These are phyloP conservation scores for Scaptomyza cyrtandrae DNA, from an alignment of 2,888 invertebrate genomes.

Conservation along the genomic window DNA sequence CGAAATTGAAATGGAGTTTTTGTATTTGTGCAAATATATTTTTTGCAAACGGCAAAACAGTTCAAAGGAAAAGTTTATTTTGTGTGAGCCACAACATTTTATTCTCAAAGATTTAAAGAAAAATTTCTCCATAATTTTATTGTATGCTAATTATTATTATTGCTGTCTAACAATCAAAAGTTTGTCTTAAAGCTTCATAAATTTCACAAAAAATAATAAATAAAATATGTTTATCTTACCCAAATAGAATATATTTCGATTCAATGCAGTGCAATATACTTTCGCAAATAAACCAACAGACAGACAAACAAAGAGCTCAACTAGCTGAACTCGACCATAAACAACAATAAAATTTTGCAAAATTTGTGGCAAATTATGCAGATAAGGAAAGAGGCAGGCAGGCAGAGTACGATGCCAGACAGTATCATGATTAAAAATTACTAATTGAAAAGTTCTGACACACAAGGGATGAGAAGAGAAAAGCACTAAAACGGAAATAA, in stretches of 20 bases:
- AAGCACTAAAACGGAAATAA: not conserved
- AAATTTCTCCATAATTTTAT: too few relatives aligned
- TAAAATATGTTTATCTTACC: constrained; percentile 50
- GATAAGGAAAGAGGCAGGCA: not conserved
- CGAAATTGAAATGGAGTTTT: constrained; percentile 75
- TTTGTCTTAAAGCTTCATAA: constrained; percentile 8
- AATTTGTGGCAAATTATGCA: constrained; percentile 47
- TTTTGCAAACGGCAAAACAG: constrained; percentile 17
- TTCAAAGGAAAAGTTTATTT: constrained; percentile 28
- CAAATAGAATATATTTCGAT: constrained; percentile 51
- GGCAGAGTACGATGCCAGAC: not conserved
- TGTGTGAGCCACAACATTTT: too few relatives aligned
- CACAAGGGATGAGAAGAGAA: constrained; percentile 1
- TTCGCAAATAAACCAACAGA: constrained; percentile 59
- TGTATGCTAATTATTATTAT: too few relatives aligned
- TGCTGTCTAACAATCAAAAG: constrained; percentile 5
- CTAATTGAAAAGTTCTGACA: constrained; percentile 65
- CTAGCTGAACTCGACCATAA: not conserved
- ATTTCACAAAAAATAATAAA: constrained; percentile 7
- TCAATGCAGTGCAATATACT: constrained; percentile 53
- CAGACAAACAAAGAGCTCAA: constrained; percentile 6
- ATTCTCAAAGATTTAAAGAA: too few relatives aligned
- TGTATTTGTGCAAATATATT: constrained; percentile 68
- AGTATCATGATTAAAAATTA: constrained; percentile 63
- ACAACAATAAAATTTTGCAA: constrained; percentile 34